Base-by-base conservation (phyloP, 1,140 invertebrate genomes). In the Ceratina japonica region DNA sequence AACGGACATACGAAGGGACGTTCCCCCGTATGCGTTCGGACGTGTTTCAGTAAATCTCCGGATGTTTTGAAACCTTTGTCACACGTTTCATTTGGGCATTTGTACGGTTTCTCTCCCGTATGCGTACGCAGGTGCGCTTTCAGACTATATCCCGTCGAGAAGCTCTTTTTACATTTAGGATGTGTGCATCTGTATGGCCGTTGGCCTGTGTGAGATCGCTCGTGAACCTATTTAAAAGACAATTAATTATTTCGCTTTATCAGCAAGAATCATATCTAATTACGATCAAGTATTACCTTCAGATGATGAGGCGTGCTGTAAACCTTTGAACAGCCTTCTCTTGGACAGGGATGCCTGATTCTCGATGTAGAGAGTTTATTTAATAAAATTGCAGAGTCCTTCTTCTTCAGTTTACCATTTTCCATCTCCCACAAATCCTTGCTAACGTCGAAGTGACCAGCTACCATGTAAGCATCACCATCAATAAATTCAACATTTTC, bases 1-100 rank as follows among this genome's bases (percentile, higher is more conserved):
- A 93, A 91, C 0, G 93, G 94, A 91, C 95, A 96, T 76, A 93
- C 91, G 85, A 96, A 96, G 15, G 95, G 95, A 68, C 95, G 92
- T 88, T 96, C 95, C 0, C 95, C 95, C 75, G 95, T 96, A 87
- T 96, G 95, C 24, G 94, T 96, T 62, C 95, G 89, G 22, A 95
- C 93, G 89, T 96, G 95, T 89, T 95, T 96, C 76, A 95, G 93
- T 51, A 96, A 90, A 91, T 95, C 95, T 2, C 95, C 95, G 0
- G 95, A 95, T 13, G 95, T 95, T 90, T 95, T 95, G 80, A 94
- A 94, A 52, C 93, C 93, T 86, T 96, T 96, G 16, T 91, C 91
- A 89, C 95, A 95, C 3, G 86, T 81, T 68, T 92, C 92, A 18
- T 93, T 92, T 4, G 92, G 88, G 89, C 95, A 96, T 86, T 94